Evolutionary conservation across 2,113 vertebrate genomes (phyloP).

Genomic region (Macaca fascicularis): T2T-MFA8v1.1 NC_088379.1:66632001-66632500

Average conservation of each 20-base stretch:
- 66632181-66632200: not conserved
- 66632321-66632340: not conserved
- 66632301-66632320: not conserved
- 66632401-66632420: not conserved
- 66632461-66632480: not conserved
- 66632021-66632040: not conserved
- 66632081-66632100: not conserved
- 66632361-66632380: not conserved
- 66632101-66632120: not conserved
- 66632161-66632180: not conserved
- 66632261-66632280: not conserved
- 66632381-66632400: not conserved
- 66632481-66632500: not conserved
- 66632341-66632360: not conserved
- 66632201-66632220: not conserved
- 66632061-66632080: not conserved
- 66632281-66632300: not conserved
- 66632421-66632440: not conserved
- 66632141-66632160: not conserved
- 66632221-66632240: not conserved
- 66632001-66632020: not conserved
- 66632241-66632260: conserved; percentile 20
- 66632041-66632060: not conserved
- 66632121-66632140: not conserved
- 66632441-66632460: not conserved